Conservation (phyloP, 2,797 vertebrate species). For the Lutjanus argentimaculatus region DNA sequence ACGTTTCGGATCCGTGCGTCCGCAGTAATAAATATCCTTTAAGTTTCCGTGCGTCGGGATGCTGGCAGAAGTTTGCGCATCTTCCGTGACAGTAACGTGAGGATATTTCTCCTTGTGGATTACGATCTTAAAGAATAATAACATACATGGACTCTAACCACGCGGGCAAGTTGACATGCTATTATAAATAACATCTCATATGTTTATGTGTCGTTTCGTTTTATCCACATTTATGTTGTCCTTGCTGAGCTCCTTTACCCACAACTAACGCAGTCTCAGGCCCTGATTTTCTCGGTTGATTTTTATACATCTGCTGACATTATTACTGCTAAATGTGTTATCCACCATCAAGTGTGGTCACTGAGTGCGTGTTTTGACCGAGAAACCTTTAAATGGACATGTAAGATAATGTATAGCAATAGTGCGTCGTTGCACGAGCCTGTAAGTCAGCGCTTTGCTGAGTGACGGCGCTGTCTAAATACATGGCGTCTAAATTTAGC, state of each 20-base stretch:
- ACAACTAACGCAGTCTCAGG: constrained; percentile 61
- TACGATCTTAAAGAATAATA: constrained; percentile 74
- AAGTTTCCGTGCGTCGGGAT: constrained; percentile 53
- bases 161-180: constrained; percentile 82
- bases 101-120: constrained; percentile 72
- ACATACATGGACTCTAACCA: constrained; percentile 76
- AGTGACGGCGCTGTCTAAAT: constrained; percentile 62
- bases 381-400: background rate
- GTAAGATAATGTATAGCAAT: background rate
- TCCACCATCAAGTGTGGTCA: accelerated
- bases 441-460: constrained; percentile 34
- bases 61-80: constrained; percentile 72
- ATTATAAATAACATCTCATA: background rate
- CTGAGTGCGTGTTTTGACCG: background rate
- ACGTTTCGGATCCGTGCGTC: background rate
- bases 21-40: background rate
- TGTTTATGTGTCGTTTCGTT: background rate
- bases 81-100: constrained; percentile 45
- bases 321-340: background rate
- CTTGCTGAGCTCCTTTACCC: constrained; percentile 72
- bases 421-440: constrained; percentile 48
- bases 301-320: constrained; percentile 12
- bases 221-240: constrained; percentile 20
- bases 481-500: constrained; percentile 79
- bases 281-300: constrained; percentile 48